Conservation (phyloP, 1,140 invertebrate genomes). For the Theocolax elegans region DNA sequence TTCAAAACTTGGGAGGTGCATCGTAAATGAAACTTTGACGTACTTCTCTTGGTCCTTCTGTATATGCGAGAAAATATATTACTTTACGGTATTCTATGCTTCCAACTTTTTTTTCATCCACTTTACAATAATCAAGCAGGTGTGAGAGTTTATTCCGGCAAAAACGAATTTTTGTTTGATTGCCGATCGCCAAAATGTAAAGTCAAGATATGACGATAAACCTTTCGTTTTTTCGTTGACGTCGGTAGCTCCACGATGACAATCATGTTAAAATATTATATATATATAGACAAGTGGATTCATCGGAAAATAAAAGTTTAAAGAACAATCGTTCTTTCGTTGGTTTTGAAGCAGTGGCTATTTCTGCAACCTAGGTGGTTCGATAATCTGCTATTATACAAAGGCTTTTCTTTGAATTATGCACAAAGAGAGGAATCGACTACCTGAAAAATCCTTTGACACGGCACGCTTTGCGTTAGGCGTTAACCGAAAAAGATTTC, state of each 20-base stretch:
- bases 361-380: no score
- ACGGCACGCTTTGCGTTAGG: background rate
- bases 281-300: no score
- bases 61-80: conserved; percentile 14
- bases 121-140: conserved; percentile 10
- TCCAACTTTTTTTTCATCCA: background rate
- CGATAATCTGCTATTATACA: conserved; percentile 29
- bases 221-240: no score
- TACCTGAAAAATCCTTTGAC: conserved; percentile 34
- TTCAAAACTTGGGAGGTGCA: conserved; percentile 21
- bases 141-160: conserved; percentile 4
- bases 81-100: conserved; percentile 4
- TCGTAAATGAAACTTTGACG: conserved; percentile 40
- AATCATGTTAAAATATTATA: no score
- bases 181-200: no score
- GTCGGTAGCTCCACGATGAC: no score
- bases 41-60: background rate
- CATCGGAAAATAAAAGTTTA: no score
- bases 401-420: conserved; percentile 24
- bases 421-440: background rate
- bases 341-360: no score
- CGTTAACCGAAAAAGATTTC: conserved; percentile 24
- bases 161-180: no score
- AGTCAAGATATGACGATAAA: no score
- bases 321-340: no score